Percentiles rank a stretch among this genome's conserved stretches.
phyloP scores from a whole-genome alignment of 2,113 vertebrate species.

The Daubentonia madagascariensis region DNA sequence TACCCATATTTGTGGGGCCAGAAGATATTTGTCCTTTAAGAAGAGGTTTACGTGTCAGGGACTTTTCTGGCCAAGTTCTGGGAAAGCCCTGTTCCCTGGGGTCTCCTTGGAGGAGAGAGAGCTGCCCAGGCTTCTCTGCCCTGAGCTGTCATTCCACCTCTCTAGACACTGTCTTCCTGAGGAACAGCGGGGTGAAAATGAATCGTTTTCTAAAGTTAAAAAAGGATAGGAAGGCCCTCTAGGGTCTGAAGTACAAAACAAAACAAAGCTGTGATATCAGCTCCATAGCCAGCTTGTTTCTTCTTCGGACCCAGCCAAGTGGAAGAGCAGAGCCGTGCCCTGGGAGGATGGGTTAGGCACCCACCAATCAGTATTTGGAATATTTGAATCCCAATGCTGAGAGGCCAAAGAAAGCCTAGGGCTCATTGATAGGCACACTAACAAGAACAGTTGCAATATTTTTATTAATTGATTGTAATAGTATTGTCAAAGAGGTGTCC shows the following conservation, averaged over 20 bases:
- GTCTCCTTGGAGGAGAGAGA: background rate
- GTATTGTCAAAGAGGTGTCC: background rate
- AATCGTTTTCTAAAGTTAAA: background rate
- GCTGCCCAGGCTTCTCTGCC: rapidly evolving
- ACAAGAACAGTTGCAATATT: background rate
- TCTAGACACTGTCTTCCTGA: background rate
- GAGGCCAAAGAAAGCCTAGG: background rate
- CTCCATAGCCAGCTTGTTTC: background rate
- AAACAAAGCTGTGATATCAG: background rate
- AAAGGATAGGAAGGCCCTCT: background rate
- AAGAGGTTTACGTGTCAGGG: background rate
- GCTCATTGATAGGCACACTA: background rate
- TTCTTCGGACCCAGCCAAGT: background rate
- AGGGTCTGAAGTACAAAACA: background rate
- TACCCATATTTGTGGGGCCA: background rate
- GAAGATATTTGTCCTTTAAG: background rate
- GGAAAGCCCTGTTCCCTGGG: background rate
- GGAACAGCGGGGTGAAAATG: background rate
- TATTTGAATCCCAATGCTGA: background rate
- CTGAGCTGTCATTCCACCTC: background rate
- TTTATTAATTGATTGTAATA: background rate
- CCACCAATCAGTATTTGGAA: too few species aligned
- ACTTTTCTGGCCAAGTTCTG: background rate
- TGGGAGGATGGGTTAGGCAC: too few species aligned
- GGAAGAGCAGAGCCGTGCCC: background rate